Conservation (phyloP, 2,888 invertebrate genomes). For the Thereva nobilitata region DNA sequence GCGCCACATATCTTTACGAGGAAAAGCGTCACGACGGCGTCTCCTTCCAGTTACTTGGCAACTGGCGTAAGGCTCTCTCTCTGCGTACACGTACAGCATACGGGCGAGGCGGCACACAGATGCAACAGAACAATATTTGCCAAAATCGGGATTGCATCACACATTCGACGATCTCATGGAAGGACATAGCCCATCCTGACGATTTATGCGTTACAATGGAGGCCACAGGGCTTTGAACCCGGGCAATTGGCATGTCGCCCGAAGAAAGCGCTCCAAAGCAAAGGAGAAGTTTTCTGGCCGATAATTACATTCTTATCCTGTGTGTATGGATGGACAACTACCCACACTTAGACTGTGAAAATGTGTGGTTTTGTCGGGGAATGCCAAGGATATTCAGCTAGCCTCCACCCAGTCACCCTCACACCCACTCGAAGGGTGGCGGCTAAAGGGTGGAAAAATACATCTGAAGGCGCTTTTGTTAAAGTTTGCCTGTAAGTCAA, state of each 20-base stretch:
- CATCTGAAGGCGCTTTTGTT: too few species aligned
- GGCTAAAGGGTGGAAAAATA: too few species aligned
- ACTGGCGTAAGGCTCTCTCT: conserved; percentile 28
- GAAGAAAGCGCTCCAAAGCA: neutral
- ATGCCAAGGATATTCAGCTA: too few species aligned
- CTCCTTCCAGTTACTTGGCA: conserved; percentile 40
- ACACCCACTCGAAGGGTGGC: too few species aligned
- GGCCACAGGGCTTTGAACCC: conserved; percentile 17
- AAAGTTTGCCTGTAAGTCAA: too few species aligned
- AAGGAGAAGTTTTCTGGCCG: too few species aligned
- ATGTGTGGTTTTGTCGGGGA: too few species aligned
- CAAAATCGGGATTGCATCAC: conserved; percentile 15
- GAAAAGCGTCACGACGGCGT: conserved; percentile 47
- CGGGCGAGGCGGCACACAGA: conserved; percentile 10
- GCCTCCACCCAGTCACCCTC: too few species aligned
- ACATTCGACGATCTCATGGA: conserved; percentile 9
- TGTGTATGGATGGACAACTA: too few species aligned
- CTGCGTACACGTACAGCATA: conserved; percentile 8
- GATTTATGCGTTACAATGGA: conserved; percentile 1
- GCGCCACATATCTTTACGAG: conserved; percentile 46
- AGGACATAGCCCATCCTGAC: conserved; percentile 6
- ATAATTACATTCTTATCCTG: too few species aligned
- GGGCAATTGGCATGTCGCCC: conserved; percentile 2
- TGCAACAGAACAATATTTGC: conserved; percentile 11
- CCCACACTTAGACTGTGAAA: too few species aligned